Evolutionary conservation across 2,888 invertebrate species (phyloP).

Genomic region (Thereva nobilitata): DNA sequence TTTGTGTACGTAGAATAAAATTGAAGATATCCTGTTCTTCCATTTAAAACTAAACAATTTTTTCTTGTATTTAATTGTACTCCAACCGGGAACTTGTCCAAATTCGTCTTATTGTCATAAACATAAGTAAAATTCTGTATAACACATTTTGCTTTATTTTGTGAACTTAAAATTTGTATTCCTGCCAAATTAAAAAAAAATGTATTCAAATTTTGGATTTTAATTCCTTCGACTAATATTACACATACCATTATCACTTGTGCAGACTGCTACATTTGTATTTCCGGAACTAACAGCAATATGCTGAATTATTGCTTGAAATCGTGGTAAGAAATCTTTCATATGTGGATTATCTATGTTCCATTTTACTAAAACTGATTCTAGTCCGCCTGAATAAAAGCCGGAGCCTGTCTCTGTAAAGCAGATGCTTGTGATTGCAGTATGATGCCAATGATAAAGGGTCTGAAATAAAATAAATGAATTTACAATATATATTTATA

Average conservation of each 20-base stretch:
- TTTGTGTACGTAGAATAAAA: conserved; percentile 70
- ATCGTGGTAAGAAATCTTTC: conserved; percentile 68
- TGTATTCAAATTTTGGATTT: neutral
- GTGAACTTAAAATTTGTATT: conserved; percentile 62
- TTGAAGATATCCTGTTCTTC: conserved; percentile 74
- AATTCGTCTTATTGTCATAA: conserved; percentile 58
- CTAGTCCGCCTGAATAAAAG: conserved; percentile 77
- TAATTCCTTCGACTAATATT: neutral
- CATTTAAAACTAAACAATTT: conserved; percentile 70
- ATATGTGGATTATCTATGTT: conserved; percentile 59
- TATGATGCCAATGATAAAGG: conserved; percentile 76
- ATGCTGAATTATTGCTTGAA: conserved; percentile 69
- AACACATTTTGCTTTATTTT: conserved; percentile 61
- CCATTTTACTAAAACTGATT: conserved; percentile 81
- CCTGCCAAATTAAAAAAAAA: conserved; percentile 40
- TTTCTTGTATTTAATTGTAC: conserved; percentile 66
- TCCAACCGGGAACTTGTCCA: conserved; percentile 57
- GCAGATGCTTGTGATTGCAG: conserved; percentile 67
- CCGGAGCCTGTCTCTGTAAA: conserved; percentile 69
- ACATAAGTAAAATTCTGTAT: conserved; percentile 72
- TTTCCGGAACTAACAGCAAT: conserved; percentile 67
- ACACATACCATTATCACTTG: conserved; percentile 67
- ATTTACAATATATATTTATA: too few species aligned
- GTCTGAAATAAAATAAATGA: conserved; percentile 50
- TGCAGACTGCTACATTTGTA: conserved; percentile 67